These are phyloP conservation scores for Latheticus oryzae DNA, from an alignment of 2,888 invertebrate species.

Conservation along the genomic window DNA sequence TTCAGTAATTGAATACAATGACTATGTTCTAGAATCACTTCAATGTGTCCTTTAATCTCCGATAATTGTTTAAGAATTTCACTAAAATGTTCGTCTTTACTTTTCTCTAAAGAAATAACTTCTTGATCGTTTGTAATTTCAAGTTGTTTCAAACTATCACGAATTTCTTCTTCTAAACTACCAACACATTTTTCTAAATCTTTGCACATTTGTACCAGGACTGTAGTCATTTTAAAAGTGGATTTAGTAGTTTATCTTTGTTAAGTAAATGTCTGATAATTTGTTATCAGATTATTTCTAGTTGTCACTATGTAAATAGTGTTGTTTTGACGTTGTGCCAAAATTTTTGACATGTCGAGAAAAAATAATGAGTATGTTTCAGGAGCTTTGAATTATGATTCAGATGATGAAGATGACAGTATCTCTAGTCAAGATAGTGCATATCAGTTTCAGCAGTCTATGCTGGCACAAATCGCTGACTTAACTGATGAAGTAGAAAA, in stretches of 20 bases:
- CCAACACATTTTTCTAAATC: slow-evolving; percentile 46
- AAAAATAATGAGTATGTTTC: slow-evolving; percentile 10
- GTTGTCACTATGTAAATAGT: background rate
- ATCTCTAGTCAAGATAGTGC: slow-evolving; percentile 6
- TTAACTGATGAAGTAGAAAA: slow-evolving; percentile 13
- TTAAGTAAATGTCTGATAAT: no score
- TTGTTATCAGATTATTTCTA: background rate
- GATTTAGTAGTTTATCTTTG: no score
- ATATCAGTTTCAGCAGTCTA: background rate
- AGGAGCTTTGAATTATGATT: slow-evolving; percentile 16
- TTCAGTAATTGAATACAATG: slow-evolving; percentile 43
- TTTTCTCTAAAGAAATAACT: slow-evolving; percentile 47
- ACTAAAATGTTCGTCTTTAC: slow-evolving; percentile 51
- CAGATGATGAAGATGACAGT: slow-evolving; percentile 16
- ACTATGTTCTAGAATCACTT: slow-evolving; percentile 47
- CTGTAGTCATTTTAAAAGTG: slow-evolving; percentile 9
- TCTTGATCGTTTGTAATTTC: slow-evolving; percentile 37
- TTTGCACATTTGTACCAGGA: slow-evolving; percentile 5
- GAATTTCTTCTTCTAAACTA: slow-evolving; percentile 48
- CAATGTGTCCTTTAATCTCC: slow-evolving; percentile 47
- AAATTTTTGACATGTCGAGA: slow-evolving; percentile 16
- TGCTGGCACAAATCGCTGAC: slow-evolving; percentile 16
- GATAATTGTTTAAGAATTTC: slow-evolving; percentile 48
- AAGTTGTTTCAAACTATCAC: slow-evolving; percentile 24
- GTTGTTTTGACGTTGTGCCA: background rate